Evolutionary conservation across 2,113 vertebrate species (phyloP).

Genomic region (Rafetus swinhoei): DNA sequence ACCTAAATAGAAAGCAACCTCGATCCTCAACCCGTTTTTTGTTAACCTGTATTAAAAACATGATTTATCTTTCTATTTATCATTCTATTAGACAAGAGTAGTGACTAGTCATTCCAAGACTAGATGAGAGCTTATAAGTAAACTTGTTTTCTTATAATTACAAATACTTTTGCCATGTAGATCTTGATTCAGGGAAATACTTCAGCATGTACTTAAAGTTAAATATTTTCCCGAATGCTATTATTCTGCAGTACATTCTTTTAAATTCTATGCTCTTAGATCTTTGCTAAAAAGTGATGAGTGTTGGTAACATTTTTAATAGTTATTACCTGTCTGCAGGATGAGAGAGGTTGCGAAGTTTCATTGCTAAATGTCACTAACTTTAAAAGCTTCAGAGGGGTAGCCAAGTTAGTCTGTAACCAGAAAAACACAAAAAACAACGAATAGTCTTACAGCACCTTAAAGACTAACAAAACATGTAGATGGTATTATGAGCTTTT

Average conservation of each 20-base stretch:
- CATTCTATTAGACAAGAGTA: neutral
- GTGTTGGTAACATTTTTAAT: neutral
- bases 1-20: accelerated
- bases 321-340: neutral
- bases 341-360: neutral
- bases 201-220: neutral
- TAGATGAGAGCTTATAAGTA: neutral
- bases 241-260: neutral
- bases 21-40: accelerated
- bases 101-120: neutral
- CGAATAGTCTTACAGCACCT: too few relatives aligned
- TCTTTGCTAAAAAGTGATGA: neutral
- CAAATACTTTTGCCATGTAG: neutral
- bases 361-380: neutral
- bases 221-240: neutral
- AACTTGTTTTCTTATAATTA: neutral
- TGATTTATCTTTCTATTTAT: neutral
- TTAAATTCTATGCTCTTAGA: neutral
- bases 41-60: neutral
- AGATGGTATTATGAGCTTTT: too few relatives aligned
- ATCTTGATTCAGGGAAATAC: neutral
- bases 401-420: too few relatives aligned
- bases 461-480: too few relatives aligned
- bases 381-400: too few relatives aligned
- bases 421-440: too few relatives aligned